Conservation (phyloP, 2,113 vertebrate genomes). For the Hirundichthys speculiger region DNA sequence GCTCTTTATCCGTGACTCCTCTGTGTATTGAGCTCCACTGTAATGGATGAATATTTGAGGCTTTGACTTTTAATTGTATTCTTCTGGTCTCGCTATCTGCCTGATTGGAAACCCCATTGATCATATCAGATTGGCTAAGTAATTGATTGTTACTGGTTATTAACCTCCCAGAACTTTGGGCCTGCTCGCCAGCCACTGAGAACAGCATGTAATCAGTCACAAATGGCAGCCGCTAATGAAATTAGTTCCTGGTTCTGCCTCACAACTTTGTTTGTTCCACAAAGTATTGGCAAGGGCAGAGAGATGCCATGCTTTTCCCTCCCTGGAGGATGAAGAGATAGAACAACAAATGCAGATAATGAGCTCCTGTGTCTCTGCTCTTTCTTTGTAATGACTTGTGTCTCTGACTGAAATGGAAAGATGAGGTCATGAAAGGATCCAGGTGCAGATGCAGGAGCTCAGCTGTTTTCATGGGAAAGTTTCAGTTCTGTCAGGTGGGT, state of each 20-base stretch:
- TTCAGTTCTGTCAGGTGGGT: background rate
- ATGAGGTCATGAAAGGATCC: conserved; percentile 28
- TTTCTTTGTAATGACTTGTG: conserved; percentile 64
- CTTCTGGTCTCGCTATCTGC: conserved; percentile 43
- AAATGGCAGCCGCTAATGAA: conserved; percentile 83
- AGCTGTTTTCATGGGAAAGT: background rate
- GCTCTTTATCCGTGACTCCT: too few relatives aligned
- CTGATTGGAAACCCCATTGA: conserved; percentile 74
- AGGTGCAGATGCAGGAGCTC: background rate
- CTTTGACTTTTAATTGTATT: conserved; percentile 49
- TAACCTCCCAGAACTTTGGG: conserved; percentile 82
- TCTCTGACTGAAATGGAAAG: conserved; percentile 64
- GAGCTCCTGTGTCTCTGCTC: conserved; percentile 61
- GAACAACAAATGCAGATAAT: conserved; percentile 69
- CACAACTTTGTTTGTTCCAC: conserved; percentile 82
- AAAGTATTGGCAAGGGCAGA: conserved; percentile 80
- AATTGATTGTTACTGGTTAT: conserved; percentile 86
- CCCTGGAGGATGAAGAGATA: conserved; percentile 56
- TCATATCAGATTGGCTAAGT: conserved; percentile 79
- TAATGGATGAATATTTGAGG: background rate
- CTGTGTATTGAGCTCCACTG: too few relatives aligned
- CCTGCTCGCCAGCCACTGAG: conserved; percentile 62
- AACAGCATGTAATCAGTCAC: conserved; percentile 82
- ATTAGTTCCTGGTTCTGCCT: conserved; percentile 83
- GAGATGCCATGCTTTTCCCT: conserved; percentile 70